Base-by-base conservation (phyloP, 2,888 invertebrate species). In the Cremastinae sp. region DNA sequence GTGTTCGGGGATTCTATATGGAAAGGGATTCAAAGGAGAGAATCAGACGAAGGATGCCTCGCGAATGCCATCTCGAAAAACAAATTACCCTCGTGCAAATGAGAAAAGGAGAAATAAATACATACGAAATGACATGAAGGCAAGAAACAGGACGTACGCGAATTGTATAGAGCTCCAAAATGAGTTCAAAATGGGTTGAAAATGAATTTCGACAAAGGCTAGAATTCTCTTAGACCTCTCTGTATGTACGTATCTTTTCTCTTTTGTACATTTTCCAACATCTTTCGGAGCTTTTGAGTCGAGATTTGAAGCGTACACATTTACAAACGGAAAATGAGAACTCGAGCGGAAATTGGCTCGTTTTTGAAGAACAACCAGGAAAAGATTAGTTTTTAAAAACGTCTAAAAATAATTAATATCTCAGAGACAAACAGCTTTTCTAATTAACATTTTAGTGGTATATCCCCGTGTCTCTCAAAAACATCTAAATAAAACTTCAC, bases 151-250 rank as follows among this genome's bases (percentile, higher is more conserved):
- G n/a, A 53, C n/a, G 28, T 18, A 56, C n/a, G 43, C 39, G 47
- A 58, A 20, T 61, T 51, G n/a, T 8, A n/a, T n/a, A 7, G 37
- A 28, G 61, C 10, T 45, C 53, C 35, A 22, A 22, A 43, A 35
- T 5, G 37, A 28, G 61, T n/a, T 45, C 53, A 18, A 22, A 22
- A 43, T 22, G 55, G 55, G 69, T 62, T 62, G 66, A 71, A 69
- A 79, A 74, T 77, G 74, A 72, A 74, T 74, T 74, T 76, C 74
- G 72, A 79, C 74, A 69, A 72, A 74, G 69, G 74, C 64, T 16
- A 37, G 58, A 64, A 56, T 55, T 68, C 22, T 62, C 16, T 47
- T 41, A 1, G 14, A 12, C 12, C 22, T 35, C 8, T 51, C 49
- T 62, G 10, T 22, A 16, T 12, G 20, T 12, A 39, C 45, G 37